Base-by-base conservation (phyloP, 2,113 vertebrate genomes). In the Taxidea taxus region DNA sequence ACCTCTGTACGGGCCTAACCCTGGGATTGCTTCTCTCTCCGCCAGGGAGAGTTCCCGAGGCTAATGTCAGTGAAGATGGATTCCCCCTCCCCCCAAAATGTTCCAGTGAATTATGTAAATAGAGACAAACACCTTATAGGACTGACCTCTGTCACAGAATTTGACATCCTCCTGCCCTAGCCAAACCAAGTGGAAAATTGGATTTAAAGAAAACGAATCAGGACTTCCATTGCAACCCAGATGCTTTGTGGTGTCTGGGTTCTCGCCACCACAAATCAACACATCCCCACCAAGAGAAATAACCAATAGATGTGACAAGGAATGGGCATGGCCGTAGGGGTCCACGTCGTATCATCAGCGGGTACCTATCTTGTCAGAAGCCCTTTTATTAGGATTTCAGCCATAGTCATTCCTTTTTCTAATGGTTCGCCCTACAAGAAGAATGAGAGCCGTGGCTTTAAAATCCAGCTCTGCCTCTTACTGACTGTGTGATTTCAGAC, bases 101-200 rank as follows among this genome's bases (percentile, higher is more conserved):
- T 95, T 84, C 96, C 58, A n/a, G 64, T 88, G 92, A 85, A 95
- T 97, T 95, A 92, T 92, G 96, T 94, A 97, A 97, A 97, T 90
- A 89, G 84, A 97, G 96, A 93, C 81, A 90, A 81, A 92, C 84
- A 94, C 85, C 95, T 97, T 90, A 96, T 84, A 96, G 87, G 80
- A 83, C 95, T 98, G 98, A 98, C 97, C 97, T 94, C 95, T 94
- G 97, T 88, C 94, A 92, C 77, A 42, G 90, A 83, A 51, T 75
- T 15, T 97, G 96, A 97, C 92, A 86, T 92, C 62, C 37, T 78
- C 78, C 60, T 96, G 84, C 90, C 95, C 95, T 87, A 12, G 75
- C 83, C 96, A 97, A 97, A 96, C 96, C 96, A 98, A 96, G 96
- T 88, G 96, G 98, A 98, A 98, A 98, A 98, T 96, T 98, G 97